A percentile compares a stretch with the other conserved stretches of the same genome.
Evolutionary conservation across 2,113 vertebrate species (phyloP).

Genomic region (Cebus imitator): DNA sequence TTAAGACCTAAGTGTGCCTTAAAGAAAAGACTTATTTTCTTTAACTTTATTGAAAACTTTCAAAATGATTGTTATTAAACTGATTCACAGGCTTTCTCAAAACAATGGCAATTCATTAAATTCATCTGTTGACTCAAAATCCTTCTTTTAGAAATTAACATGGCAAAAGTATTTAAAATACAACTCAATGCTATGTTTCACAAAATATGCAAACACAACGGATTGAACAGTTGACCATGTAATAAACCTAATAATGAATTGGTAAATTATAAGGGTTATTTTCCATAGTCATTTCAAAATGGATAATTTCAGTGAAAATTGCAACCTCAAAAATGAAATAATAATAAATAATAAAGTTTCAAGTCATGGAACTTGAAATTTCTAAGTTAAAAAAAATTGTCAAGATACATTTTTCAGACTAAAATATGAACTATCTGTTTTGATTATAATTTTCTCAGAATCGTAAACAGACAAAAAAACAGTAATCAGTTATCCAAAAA

Average conservation of each 20-base stretch:
- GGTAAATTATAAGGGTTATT: background rate
- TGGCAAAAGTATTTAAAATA: slow-evolving; percentile 8
- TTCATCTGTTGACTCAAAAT: background rate
- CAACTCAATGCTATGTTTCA: background rate
- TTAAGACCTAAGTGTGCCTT: too few species aligned
- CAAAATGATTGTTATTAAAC: background rate
- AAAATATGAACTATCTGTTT: background rate
- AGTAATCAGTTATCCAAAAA: background rate
- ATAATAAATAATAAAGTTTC: too few species aligned
- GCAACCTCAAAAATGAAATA: background rate
- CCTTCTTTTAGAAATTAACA: background rate
- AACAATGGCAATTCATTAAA: background rate
- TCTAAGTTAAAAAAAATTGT: slow-evolving; percentile 10
- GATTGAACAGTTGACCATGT: background rate
- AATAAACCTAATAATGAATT: background rate
- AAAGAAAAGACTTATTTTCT: background rate
- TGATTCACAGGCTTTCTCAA: slow-evolving; percentile 6
- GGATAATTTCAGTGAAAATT: background rate
- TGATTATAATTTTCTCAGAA: background rate
- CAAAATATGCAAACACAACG: background rate
- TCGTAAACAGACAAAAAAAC: background rate
- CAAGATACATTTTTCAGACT: background rate
- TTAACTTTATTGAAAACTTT: background rate
- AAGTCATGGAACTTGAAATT: background rate
- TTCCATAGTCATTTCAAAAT: slow-evolving; percentile 11